Base-by-base conservation (phyloP, 2,113 vertebrate species). In the Vombatus ursinus region DNA sequence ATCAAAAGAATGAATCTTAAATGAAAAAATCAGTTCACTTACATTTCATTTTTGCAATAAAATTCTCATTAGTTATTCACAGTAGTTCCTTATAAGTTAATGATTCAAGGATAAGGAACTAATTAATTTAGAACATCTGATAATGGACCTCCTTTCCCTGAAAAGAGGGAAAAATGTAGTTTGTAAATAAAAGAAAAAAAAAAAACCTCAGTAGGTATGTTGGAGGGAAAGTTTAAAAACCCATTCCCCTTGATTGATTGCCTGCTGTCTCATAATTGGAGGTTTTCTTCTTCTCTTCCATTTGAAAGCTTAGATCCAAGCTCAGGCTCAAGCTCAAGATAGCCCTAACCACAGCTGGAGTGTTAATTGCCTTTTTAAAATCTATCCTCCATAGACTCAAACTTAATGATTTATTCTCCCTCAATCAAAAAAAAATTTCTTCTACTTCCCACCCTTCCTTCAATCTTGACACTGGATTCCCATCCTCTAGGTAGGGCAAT, bases 1-100 rank as follows among this genome's bases (percentile, higher is more conserved):
- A 90, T 23, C 49, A 54, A 22, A 28, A 92, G 61, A 50, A 0
- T 48, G 48, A 23, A 44, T 91, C 92, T 68, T 68, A 68, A 47
- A 89, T 93, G 93, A 93, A 26, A 93, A 96, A 94, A 93, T 94
- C 47, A 91, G 50, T 37, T 52, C 8, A 22, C 7, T 16, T n/a
- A 5, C 31, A 93, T 92, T 96, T 91, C 90, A 89, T 93, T 94
- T n/a, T 77, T 53, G 52, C 22, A 68, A 48, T 54, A 28, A 89
- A 1, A 68, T 68, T 77, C 57, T 91, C 9, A 92, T 92, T 61
- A 37, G 57, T 61, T 28, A 31, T 61, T 61, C 2, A 57, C 26
- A 37, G 26, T 61, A 61, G 31, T 61, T 90, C 37, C 22, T 96
- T 96, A 96, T 51, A 94, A 94, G 14, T 11, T 93, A 91, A 90